phyloP scores from a whole-genome alignment of 2,888 invertebrate genomes.

The Noctua janthe region DNA sequence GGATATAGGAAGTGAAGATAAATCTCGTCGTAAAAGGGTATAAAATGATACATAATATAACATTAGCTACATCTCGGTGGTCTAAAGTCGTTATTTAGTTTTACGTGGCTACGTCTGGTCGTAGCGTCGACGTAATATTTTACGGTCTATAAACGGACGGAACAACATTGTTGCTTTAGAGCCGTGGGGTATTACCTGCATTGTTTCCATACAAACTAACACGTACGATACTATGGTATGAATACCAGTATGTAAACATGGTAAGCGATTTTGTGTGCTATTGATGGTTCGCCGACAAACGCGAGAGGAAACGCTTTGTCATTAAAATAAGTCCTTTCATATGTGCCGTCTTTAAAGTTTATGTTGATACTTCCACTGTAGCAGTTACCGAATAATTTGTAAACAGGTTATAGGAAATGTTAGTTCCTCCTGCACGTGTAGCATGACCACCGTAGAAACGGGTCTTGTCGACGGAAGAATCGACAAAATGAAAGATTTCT shows the following conservation, averaged over 20 bases:
- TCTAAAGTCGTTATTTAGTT: conserved; percentile 65
- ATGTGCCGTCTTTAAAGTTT: conserved; percentile 9
- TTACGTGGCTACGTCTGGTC: conserved; percentile 55
- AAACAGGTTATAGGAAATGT: not conserved
- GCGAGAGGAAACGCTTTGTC: conserved; percentile 43
- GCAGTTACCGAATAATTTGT: not conserved
- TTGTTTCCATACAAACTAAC: conserved; percentile 74
- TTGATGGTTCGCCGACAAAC: conserved; percentile 39
- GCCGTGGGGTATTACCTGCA: conserved; percentile 73
- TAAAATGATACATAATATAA: conserved; percentile 41
- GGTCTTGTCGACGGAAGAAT: no score
- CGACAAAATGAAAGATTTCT: no score
- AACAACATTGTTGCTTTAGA: conserved; percentile 76
- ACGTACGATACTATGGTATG: conserved; percentile 46
- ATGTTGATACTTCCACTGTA: conserved; percentile 9
- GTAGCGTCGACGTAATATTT: conserved; percentile 78
- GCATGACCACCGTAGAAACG: no score
- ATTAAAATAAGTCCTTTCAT: conserved; percentile 38
- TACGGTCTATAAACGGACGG: conserved; percentile 80
- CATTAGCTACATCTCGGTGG: conserved; percentile 47
- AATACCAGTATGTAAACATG: conserved; percentile 57
- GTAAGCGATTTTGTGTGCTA: conserved; percentile 42
- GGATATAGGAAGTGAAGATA: conserved; percentile 20
- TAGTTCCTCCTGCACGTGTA: not conserved
- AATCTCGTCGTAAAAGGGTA: conserved; percentile 27